Conservation (phyloP, 2,888 invertebrate genomes). For the Megaustenia siamemsis region DNA sequence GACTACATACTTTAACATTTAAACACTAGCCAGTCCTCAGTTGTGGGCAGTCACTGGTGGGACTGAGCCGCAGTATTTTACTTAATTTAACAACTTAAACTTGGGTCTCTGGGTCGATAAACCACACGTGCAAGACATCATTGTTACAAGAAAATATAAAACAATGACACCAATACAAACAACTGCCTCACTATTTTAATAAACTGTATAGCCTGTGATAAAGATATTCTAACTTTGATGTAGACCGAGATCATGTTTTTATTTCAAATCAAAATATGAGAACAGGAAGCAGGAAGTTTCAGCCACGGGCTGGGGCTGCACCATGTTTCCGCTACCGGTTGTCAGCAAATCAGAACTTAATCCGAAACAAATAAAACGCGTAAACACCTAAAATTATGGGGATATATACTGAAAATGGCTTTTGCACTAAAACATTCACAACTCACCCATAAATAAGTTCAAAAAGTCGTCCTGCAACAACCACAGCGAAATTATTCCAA, state of each 20-base stretch:
- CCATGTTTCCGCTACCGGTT: constrained; percentile 52
- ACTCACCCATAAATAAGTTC: constrained; percentile 30
- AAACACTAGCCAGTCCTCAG: too few species aligned
- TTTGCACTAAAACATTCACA: neutral
- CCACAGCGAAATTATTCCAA: neutral
- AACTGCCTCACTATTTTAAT: neutral
- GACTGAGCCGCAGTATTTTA: too few species aligned
- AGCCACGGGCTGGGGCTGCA: too few species aligned
- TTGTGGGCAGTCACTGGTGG: too few species aligned
- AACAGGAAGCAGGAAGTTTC: constrained; percentile 52
- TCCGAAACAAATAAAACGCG: constrained; percentile 19
- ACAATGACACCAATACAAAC: neutral
- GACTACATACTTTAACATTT: too few species aligned
- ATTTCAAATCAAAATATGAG: constrained; percentile 17
- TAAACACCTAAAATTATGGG: neutral
- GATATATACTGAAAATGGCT: neutral
- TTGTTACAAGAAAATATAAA: too few species aligned
- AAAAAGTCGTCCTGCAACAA: neutral
- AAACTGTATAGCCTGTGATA: neutral
- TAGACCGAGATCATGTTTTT: neutral
- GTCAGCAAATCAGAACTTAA: neutral
- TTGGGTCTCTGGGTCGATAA: too few species aligned
- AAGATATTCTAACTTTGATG: neutral
- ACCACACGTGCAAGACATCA: too few species aligned
- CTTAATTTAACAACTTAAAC: too few species aligned